Conservation (phyloP, 2,113 vertebrate species). For the Gorsachius goisagi region DNA sequence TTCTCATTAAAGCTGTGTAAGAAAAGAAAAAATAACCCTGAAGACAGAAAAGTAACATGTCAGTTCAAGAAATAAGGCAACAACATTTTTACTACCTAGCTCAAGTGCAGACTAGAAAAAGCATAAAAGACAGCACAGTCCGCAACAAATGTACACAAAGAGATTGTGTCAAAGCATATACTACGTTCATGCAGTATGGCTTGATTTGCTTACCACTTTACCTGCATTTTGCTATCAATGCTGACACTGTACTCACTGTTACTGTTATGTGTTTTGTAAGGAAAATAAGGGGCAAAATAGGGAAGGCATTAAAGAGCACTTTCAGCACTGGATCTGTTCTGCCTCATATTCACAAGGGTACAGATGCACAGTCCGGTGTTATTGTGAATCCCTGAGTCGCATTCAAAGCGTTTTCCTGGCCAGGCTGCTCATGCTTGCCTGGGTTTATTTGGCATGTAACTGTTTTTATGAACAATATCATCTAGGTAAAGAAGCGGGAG, state of each 20-base stretch:
- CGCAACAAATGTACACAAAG: background rate
- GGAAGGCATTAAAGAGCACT: background rate
- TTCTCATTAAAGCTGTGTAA: background rate
- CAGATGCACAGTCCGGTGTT: background rate
- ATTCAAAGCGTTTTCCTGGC: background rate
- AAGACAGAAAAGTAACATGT: background rate
- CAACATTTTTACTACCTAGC: background rate
- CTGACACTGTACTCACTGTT: background rate
- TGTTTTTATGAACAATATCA: background rate
- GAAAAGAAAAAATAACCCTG: background rate
- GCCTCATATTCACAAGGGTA: background rate
- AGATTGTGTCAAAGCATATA: background rate
- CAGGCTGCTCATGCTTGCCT: background rate
- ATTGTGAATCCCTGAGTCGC: background rate
- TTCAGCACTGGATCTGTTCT: background rate
- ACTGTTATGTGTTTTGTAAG: background rate
- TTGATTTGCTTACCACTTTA: background rate
- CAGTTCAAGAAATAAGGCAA: background rate
- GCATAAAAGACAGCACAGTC: background rate
- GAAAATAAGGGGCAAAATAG: background rate
- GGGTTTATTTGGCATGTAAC: background rate
- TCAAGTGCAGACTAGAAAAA: background rate
- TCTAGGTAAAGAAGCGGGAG: background rate
- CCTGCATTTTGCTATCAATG: background rate
- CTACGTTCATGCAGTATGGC: background rate